Evolutionary conservation across 2,113 vertebrate species (phyloP), one percentile per base, ranked within the genome.

Genomic region (Steatornis caripensis): DNA sequence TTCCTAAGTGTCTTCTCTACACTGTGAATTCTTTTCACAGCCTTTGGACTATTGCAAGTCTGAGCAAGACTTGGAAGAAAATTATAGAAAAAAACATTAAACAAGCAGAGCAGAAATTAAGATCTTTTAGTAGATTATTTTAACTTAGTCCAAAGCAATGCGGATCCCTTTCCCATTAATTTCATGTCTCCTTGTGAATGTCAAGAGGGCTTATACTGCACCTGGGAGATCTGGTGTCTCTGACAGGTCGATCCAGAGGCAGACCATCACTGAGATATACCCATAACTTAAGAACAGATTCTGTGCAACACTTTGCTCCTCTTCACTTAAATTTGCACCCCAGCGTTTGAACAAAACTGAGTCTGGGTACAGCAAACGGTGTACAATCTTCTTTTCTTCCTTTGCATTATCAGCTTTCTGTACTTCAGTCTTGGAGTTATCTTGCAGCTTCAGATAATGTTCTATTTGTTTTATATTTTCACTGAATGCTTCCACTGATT

Each of bases 241-340:
- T 80, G 58, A 97, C 39, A 62, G 72, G 69, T 37, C 66, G 48
- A 32, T 96, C 76, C 39, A 94, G 64, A 39, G 97, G 92, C 16
- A 96, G 34, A 19, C 11, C 87, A 49, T 97, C 54, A 51, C 97
- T 90, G 30, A 97, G 89, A 45, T 95, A 93, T 95, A 96, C 7
- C 94, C 89, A 39, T 95, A 97, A 53, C 45, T 94, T 48, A 32
- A 21, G 37, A 97, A 97, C 49, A 98, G 86, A 16, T 94, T 65
- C 89, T 95, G 48, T 10, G 93, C 96, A 71, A 39, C 18, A 43
- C 49, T 78, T 89, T 97, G 93, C 26, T 97, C 58, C 22, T 82
- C 81, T 58, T 96, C 93, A 10, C 65, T 82, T 37, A 97, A 94
- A n/a, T 45, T 72, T 45, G 66, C 20, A 18, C 92, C 93, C 96